Conservation (phyloP, 2,888 invertebrate genomes). For the Trichogramma evanescens region DNA sequence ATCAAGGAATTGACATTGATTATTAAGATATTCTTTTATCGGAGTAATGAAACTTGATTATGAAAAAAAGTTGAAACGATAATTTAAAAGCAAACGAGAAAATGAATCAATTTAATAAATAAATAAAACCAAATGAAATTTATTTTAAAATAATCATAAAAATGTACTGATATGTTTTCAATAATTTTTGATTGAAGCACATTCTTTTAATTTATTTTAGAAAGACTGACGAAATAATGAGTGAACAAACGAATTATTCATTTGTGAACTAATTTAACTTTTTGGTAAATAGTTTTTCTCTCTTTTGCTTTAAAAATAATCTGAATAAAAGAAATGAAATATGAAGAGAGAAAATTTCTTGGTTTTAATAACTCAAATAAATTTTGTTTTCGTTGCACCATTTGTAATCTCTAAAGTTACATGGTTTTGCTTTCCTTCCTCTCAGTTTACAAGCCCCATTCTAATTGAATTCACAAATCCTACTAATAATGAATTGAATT, state of each 20-base stretch:
- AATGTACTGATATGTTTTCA: slow-evolving; percentile 16
- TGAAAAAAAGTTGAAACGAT: not conserved
- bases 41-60: not conserved
- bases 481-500: slow-evolving; percentile 4
- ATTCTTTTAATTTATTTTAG: not conserved
- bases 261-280: not conserved
- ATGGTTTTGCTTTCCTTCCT: slow-evolving; percentile 45
- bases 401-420: slow-evolving; percentile 26
- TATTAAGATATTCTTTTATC: too few relatives aligned
- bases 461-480: slow-evolving; percentile 15
- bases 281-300: slow-evolving; percentile 20
- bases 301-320: slow-evolving; percentile 21
- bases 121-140: slow-evolving; percentile 19
- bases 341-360: slow-evolving; percentile 22
- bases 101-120: slow-evolving; percentile 5
- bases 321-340: slow-evolving; percentile 19
- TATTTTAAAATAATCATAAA: slow-evolving; percentile 14
- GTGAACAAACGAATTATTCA: slow-evolving; percentile 3
- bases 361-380: slow-evolving; percentile 10
- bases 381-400: slow-evolving; percentile 6
- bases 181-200: slow-evolving; percentile 5
- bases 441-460: slow-evolving; percentile 43
- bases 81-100: slow-evolving; percentile 13
- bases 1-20: slow-evolving; percentile 20
- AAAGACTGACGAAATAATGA: slow-evolving; percentile 3